A percentile compares a stretch with the other conserved stretches of the same genome.
Conservation (phyloP, 2,797 vertebrate species). For the Tamandua tetradactyla region DNA sequence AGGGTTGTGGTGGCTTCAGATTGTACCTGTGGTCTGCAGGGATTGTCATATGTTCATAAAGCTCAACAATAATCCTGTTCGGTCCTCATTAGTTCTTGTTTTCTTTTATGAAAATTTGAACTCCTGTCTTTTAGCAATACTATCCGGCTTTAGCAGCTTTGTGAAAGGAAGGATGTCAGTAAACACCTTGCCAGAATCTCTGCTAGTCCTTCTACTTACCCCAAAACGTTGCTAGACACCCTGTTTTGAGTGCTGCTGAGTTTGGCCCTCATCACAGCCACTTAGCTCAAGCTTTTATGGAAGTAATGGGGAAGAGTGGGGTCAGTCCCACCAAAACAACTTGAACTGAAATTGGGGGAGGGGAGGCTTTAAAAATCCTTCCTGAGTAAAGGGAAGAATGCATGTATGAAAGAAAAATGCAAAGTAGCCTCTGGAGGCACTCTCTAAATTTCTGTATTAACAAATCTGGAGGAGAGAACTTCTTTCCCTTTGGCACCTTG, state of each 20-base stretch:
- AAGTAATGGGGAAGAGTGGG: not conserved
- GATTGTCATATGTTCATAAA: not conserved
- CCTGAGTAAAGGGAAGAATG: not conserved
- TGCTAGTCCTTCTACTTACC: not conserved
- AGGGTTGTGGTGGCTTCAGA: not conserved
- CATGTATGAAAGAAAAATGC: not conserved
- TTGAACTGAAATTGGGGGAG: not conserved
- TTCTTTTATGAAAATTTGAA: constrained; percentile 68
- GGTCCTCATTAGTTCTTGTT: constrained; percentile 63
- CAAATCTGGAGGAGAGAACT: not conserved
- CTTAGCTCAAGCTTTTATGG: not conserved
- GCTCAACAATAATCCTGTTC: constrained; percentile 25
- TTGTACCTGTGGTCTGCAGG: not conserved
- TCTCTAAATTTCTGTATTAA: not conserved
- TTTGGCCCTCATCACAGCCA: not conserved
- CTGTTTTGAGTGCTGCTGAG: not conserved
- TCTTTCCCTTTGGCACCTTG: not conserved
- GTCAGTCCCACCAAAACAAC: not conserved
- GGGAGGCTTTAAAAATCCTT: not conserved
- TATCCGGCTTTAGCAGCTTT: not conserved
- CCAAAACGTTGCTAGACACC: not conserved
- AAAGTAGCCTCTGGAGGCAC: not conserved
- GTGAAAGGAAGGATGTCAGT: not conserved
- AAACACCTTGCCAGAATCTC: not conserved
- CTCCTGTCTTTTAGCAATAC: not conserved